phyloP scores from a whole-genome alignment of 2,888 invertebrate genomes.

The Coenonympha arcania region DNA sequence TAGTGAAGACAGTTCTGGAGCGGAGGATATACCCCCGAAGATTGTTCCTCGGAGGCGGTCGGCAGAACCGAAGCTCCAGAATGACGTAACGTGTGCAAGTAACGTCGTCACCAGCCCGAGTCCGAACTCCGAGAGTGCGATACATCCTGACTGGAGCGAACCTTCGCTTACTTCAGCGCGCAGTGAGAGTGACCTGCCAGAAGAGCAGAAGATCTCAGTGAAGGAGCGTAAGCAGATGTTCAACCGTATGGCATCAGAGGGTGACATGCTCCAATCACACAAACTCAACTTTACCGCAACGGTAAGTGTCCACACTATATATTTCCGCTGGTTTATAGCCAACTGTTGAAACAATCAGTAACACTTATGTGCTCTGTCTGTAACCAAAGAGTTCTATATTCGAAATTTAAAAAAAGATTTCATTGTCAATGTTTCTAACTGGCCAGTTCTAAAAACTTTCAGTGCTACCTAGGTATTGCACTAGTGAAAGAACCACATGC shows the following conservation, averaged over 20 bases:
- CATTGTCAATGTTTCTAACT: too few relatives aligned
- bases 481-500: too few relatives aligned
- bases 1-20: slow-evolving; percentile 39
- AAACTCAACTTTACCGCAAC: slow-evolving; percentile 67
- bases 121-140: slow-evolving; percentile 38
- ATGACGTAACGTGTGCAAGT: too few relatives aligned
- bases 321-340: not conserved
- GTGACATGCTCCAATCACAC: slow-evolving; percentile 75
- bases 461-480: too few relatives aligned
- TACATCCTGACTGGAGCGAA: slow-evolving; percentile 39
- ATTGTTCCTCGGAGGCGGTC: slow-evolving; percentile 53
- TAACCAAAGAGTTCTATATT: too few relatives aligned
- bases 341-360: too few relatives aligned
- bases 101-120: too few relatives aligned
- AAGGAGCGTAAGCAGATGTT: slow-evolving; percentile 94
- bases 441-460: too few relatives aligned
- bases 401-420: too few relatives aligned
- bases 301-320: slow-evolving; percentile 66
- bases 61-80: too few relatives aligned
- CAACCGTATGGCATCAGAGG: slow-evolving; percentile 91
- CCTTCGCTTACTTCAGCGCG: slow-evolving; percentile 44
- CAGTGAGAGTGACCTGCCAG: slow-evolving; percentile 60
- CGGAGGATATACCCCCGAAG: slow-evolving; percentile 50
- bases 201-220: slow-evolving; percentile 84
- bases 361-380: too few relatives aligned